Evolutionary conservation across 2,113 vertebrate species (phyloP).

Genomic region (Trinectes maculatus): DNA sequence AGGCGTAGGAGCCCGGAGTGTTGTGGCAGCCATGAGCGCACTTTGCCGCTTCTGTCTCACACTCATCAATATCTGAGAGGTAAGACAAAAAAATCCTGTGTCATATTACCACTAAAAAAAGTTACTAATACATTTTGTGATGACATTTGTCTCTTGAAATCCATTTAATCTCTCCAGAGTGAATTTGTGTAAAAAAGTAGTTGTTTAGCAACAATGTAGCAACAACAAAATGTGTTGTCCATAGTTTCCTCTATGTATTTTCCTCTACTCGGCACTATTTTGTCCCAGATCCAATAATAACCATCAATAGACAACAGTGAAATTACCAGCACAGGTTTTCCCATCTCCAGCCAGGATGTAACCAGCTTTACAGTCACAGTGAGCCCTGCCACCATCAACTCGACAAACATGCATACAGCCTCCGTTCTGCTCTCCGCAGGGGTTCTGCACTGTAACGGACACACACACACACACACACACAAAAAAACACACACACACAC

Average conservation of each 20-base stretch:
- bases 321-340: slow-evolving; percentile 87
- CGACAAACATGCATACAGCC: slow-evolving; percentile 90
- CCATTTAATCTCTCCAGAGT: too few relatives aligned
- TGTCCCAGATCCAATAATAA: neutral
- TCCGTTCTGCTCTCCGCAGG: slow-evolving; percentile 85
- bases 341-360: slow-evolving; percentile 82
- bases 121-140: too few relatives aligned
- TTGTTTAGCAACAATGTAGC: too few relatives aligned
- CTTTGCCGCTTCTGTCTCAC: slow-evolving; percentile 73
- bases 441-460: slow-evolving; percentile 83
- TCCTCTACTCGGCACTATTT: neutral
- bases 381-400: slow-evolving; percentile 72
- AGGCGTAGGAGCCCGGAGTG: slow-evolving; percentile 88
- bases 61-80: slow-evolving; percentile 89
- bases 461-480: slow-evolving; percentile 26
- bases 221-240: too few relatives aligned
- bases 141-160: too few relatives aligned
- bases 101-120: too few relatives aligned
- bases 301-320: neutral
- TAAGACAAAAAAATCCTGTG: neutral
- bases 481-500: slow-evolving; percentile 25
- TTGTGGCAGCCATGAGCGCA: slow-evolving; percentile 93
- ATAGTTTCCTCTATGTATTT: too few relatives aligned
- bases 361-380: slow-evolving; percentile 86
- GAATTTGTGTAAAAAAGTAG: too few relatives aligned